Conservation (phyloP, 2,113 vertebrate genomes). For the Pithys albifrons region DNA sequence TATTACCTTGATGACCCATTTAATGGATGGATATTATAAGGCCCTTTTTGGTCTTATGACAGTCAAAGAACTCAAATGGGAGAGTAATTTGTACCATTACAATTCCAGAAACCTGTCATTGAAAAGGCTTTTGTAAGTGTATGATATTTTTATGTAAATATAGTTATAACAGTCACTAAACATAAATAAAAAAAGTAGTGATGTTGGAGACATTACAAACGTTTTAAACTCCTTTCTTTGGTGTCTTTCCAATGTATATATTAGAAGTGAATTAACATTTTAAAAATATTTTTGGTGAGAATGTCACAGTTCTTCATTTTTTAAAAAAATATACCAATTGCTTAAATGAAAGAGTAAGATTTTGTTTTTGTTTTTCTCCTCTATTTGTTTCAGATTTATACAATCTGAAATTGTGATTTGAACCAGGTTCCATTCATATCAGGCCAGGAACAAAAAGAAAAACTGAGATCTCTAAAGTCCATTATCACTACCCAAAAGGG, state of each 20-base stretch:
- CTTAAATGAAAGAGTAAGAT: neutral
- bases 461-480: neutral
- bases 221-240: neutral
- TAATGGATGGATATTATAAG: neutral
- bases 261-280: neutral
- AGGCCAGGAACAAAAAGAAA: neutral
- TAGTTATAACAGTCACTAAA: neutral
- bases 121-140: neutral
- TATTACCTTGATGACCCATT: conserved; percentile 35
- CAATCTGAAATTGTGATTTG: neutral
- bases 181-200: neutral
- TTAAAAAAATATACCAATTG: neutral
- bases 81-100: neutral
- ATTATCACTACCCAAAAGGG: neutral
- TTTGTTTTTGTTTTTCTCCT: neutral
- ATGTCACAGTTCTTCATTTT: neutral
- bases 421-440: neutral
- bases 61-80: neutral
- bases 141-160: neutral
- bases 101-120: neutral
- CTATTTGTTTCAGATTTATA: neutral
- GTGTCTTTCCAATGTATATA: neutral
- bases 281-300: neutral
- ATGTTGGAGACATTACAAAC: neutral
- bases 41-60: neutral